These are phyloP conservation scores for Datnioides undecimradiatus DNA, from an alignment of 2,113 vertebrate species.

Conservation along the genomic window DNA sequence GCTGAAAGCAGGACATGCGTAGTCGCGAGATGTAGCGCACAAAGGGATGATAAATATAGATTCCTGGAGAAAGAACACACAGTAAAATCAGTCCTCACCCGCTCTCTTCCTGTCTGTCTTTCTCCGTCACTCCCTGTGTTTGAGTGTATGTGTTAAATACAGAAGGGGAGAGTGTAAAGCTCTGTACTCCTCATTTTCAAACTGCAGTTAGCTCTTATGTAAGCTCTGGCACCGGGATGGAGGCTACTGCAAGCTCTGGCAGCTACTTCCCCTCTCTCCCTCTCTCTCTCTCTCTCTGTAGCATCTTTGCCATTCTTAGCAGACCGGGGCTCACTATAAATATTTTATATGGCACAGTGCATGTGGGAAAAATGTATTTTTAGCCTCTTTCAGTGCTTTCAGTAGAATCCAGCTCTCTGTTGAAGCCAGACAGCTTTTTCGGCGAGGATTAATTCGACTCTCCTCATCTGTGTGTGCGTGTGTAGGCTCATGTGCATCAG, in stretches of 20 bases:
- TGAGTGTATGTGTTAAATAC: slow-evolving; percentile 24
- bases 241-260: slow-evolving; percentile 57
- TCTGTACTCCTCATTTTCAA: slow-evolving; percentile 42
- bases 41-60: slow-evolving; percentile 40
- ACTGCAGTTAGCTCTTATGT: slow-evolving; percentile 69
- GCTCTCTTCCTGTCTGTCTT: slow-evolving; percentile 8
- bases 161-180: slow-evolving; percentile 38
- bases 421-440: slow-evolving; percentile 46
- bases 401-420: slow-evolving; percentile 35
- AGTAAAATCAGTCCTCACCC: not conserved
- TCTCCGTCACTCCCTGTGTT: slow-evolving; percentile 3
- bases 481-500: slow-evolving; percentile 17
- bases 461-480: not conserved
- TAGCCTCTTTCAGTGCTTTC: slow-evolving; percentile 72
- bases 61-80: slow-evolving; percentile 8
- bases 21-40: not conserved
- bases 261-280: slow-evolving; percentile 14
- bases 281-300: slow-evolving; percentile 32
- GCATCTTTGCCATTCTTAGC: slow-evolving; percentile 75
- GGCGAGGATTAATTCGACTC: slow-evolving; percentile 17
- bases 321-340: slow-evolving; percentile 83
- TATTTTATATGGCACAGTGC: slow-evolving; percentile 87
- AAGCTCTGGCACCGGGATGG: slow-evolving; percentile 60
- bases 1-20: slow-evolving; percentile 19
- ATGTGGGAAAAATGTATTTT: slow-evolving; percentile 86